Percentiles rank a stretch among this genome's conserved stretches.
Evolutionary conservation across 2,797 vertebrate species (phyloP).

Genomic region (Sebastiscus albofasciatus): DNA sequence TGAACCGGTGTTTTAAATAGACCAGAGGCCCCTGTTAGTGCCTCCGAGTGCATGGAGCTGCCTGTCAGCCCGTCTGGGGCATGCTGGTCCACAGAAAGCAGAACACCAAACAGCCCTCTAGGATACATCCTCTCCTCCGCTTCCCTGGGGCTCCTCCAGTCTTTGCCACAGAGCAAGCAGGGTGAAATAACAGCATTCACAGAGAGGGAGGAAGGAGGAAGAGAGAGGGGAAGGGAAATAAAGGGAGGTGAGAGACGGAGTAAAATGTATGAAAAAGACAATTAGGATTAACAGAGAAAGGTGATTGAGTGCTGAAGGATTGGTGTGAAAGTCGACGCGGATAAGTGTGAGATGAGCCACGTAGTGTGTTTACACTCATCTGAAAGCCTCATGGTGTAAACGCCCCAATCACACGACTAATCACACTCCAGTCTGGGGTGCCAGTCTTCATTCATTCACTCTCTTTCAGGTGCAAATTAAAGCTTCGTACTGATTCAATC

Average conservation of each 20-base stretch:
- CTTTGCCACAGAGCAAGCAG: constrained; percentile 21
- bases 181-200: constrained; percentile 54
- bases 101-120: constrained; percentile 56
- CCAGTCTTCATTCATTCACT: constrained; percentile 8
- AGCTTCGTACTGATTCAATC: constrained; percentile 39
- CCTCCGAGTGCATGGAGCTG: constrained; percentile 35
- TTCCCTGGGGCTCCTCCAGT: constrained; percentile 46
- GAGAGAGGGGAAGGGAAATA: neutral
- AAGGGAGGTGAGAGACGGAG: constrained; percentile 12
- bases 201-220: neutral
- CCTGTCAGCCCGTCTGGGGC: constrained; percentile 48
- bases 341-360: constrained; percentile 44
- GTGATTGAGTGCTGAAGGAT: constrained; percentile 9
- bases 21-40: constrained; percentile 40
- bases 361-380: constrained; percentile 41
- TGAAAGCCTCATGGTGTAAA: constrained; percentile 24
- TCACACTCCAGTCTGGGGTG: constrained; percentile 45
- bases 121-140: constrained; percentile 62
- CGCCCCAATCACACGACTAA: constrained; percentile 29
- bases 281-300: constrained; percentile 20
- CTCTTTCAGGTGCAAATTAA: constrained; percentile 68
- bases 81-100: constrained; percentile 66
- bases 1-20: constrained; percentile 60
- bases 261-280: constrained; percentile 18
- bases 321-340: constrained; percentile 45